A percentile compares a stretch with the other conserved stretches of the same genome.
These are phyloP conservation scores for Mormyrus hasselquistii DNA, from an alignment of 2,797 vertebrate genomes.

Conservation along the genomic window DNA sequence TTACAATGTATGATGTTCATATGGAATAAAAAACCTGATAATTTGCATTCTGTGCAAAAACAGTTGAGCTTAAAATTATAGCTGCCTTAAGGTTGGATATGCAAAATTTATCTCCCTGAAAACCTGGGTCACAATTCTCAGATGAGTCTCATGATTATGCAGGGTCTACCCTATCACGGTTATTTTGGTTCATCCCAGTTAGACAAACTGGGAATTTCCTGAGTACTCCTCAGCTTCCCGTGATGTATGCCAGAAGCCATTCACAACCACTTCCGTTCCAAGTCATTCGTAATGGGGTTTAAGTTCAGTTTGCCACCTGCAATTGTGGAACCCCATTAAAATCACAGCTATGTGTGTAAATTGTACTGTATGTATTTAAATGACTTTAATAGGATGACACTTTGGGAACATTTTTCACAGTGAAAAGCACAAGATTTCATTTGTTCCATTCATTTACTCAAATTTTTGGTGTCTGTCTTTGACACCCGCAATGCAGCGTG, in stretches of 20 bases:
- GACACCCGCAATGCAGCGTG: background rate
- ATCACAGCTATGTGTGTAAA: background rate
- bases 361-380: background rate
- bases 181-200: background rate
- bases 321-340: background rate
- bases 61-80: background rate
- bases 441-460: background rate
- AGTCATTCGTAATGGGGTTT: background rate
- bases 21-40: background rate
- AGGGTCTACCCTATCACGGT: background rate
- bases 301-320: background rate
- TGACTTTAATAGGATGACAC: background rate
- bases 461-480: background rate
- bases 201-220: background rate
- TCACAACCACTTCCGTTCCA: background rate
- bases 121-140: background rate
- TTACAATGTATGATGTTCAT: background rate
- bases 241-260: background rate
- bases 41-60: conserved; percentile 27
- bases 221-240: background rate
- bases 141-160: background rate
- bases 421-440: background rate
- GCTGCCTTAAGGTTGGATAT: background rate
- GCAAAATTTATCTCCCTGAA: background rate
- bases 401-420: background rate